Conservation (phyloP, 1,140 invertebrate genomes). For the Thaumetopoea pityocampa region DNA sequence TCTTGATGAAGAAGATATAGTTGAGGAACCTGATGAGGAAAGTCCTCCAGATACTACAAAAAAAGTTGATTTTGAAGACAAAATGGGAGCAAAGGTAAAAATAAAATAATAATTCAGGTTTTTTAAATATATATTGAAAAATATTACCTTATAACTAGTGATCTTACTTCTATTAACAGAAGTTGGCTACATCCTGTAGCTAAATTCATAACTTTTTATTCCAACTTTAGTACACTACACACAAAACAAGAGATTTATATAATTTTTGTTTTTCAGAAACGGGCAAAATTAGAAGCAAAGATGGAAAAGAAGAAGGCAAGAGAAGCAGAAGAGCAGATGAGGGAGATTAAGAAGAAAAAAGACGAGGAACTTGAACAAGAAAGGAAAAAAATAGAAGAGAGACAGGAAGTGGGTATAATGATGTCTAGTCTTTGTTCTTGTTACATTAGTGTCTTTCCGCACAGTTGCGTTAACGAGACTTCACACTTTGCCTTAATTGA, state of each 20-base stretch:
- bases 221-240: too few species aligned
- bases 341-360: conserved; percentile 83
- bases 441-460: neutral
- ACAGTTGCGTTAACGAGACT: neutral
- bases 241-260: conserved; percentile 6
- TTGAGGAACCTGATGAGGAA: conserved; percentile 61
- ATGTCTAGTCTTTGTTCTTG: neutral
- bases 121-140: too few species aligned
- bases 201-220: too few species aligned
- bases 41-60: conserved; percentile 51
- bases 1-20: conserved; percentile 44
- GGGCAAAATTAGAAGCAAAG: conserved; percentile 94
- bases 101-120: too few species aligned
- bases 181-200: too few species aligned
- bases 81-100: conserved; percentile 90
- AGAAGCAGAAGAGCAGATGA: conserved; percentile 84
- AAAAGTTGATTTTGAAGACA: conserved; percentile 79
- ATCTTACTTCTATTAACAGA: too few species aligned
- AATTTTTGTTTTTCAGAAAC: conserved; percentile 73
- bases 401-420: conserved; percentile 69
- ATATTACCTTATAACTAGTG: too few species aligned
- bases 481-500: too few species aligned
- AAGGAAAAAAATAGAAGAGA: conserved; percentile 79
- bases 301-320: conserved; percentile 90
- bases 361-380: conserved; percentile 85